These are phyloP conservation scores for Ammodytes marinus DNA, from an alignment of 2,113 vertebrate genomes.

Conservation along the genomic window DNA sequence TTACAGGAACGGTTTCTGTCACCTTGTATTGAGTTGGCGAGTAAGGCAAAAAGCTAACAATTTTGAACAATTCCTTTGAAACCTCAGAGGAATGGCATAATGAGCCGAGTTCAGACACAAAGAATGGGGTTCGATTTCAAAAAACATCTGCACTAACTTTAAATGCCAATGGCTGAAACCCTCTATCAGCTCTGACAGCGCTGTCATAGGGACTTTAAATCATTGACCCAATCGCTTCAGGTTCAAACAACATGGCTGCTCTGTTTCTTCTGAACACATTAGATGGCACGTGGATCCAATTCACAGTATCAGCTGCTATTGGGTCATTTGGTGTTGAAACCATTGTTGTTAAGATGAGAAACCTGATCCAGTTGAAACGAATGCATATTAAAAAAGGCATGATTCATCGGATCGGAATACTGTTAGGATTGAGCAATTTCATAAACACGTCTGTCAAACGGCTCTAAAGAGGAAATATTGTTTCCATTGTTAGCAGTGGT, in stretches of 20 bases:
- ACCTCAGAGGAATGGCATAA: background rate
- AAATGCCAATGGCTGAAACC: too few relatives aligned
- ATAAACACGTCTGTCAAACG: background rate
- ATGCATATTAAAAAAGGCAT: background rate
- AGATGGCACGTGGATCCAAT: background rate
- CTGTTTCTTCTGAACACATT: too few relatives aligned
- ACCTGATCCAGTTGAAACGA: background rate
- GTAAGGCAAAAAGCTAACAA: too few relatives aligned
- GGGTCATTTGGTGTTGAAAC: background rate
- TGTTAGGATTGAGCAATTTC: too few relatives aligned
- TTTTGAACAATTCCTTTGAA: too few relatives aligned
- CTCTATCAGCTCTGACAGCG: too few relatives aligned
- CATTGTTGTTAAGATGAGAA: background rate
- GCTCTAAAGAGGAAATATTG: background rate
- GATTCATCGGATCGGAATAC: background rate
- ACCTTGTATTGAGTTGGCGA: too few relatives aligned
- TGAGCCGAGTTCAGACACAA: background rate
- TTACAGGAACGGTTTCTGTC: too few relatives aligned
- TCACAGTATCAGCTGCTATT: background rate
- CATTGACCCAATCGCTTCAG: too few relatives aligned
- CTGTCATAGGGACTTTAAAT: too few relatives aligned
- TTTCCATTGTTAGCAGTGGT: background rate
- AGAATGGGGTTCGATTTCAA: background rate
- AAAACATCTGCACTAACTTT: too few relatives aligned
- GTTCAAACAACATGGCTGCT: too few relatives aligned